Evolutionary conservation across 2,113 vertebrate species (phyloP).

Genomic region (Machaerirhynchus nigripectus): DNA sequence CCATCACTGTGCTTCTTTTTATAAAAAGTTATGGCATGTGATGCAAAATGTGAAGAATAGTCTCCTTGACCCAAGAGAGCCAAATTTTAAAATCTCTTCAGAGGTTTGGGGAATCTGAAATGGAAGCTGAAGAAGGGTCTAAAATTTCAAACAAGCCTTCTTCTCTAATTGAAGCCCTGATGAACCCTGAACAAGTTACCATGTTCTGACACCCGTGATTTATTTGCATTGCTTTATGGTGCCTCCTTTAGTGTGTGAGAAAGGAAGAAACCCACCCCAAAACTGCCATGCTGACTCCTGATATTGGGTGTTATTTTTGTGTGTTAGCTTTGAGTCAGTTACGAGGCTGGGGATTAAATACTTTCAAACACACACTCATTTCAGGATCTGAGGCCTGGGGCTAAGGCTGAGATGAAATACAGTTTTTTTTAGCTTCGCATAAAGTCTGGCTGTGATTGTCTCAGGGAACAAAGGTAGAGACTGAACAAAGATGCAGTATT

Average conservation of each 20-base stretch:
- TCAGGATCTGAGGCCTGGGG: conserved; percentile 38
- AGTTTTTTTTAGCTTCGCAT: conserved; percentile 6
- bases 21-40: background rate
- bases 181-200: background rate
- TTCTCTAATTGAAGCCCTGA: background rate
- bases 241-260: background rate
- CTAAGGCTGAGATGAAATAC: conserved; percentile 53
- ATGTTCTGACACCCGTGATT: background rate
- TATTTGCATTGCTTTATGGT: background rate
- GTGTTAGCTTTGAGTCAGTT: conserved; percentile 19
- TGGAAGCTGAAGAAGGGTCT: background rate
- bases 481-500: conserved; percentile 23
- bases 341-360: conserved; percentile 29
- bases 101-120: conserved; percentile 4
- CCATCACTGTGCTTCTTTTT: background rate
- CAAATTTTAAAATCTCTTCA: conserved; percentile 6
- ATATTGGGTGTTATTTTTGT: conserved; percentile 1
- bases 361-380: background rate
- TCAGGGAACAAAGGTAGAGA: conserved; percentile 19
- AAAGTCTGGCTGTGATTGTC: conserved; percentile 13
- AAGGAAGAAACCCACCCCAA: background rate
- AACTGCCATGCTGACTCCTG: background rate
- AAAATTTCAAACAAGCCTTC: background rate
- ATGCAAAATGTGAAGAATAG: background rate
- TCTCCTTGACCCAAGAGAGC: conserved; percentile 34